These are phyloP conservation scores for Lucilia sericata DNA, from an alignment of 1,140 invertebrate species.

Conservation along the genomic window DNA sequence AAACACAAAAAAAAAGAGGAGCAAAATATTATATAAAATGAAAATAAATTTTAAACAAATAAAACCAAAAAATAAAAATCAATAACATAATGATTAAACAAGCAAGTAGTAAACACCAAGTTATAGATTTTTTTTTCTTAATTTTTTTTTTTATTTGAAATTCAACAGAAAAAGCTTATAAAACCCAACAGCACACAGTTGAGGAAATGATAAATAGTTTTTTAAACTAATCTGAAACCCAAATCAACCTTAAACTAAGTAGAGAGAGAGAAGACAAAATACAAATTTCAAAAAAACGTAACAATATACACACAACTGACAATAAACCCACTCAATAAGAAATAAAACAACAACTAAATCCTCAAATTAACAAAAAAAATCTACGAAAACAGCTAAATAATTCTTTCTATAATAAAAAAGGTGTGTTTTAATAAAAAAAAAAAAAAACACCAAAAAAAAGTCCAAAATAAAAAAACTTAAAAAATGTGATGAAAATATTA, in stretches of 20 bases:
- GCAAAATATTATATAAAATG: no score
- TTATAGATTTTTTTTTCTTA: not conserved
- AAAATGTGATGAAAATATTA: constrained; percentile 17
- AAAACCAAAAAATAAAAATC: not conserved
- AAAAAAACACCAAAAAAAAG: not conserved
- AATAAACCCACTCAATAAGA: constrained; percentile 26
- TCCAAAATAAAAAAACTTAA: not conserved
- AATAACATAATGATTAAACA: constrained; percentile 23
- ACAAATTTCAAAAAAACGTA: not conserved
- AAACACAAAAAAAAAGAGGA: no score
- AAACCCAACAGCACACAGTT: not conserved
- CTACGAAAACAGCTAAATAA: not conserved
- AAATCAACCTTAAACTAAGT: constrained; percentile 22
- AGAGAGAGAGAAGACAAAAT: not conserved
- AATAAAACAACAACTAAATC: constrained; percentile 24
- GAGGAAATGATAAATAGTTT: constrained; percentile 29
- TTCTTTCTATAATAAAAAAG: not conserved
- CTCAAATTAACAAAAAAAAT: not conserved
- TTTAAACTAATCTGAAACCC: constrained; percentile 24
- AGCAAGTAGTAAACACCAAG: not conserved
- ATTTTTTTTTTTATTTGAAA: not conserved
- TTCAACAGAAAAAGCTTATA: constrained; percentile 4
- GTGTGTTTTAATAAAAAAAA: constrained; percentile 6
- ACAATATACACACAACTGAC: constrained; percentile 11
- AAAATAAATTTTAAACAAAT: not conserved